Conservation (phyloP, 2,888 invertebrate species). For the Anorthoa munda region DNA sequence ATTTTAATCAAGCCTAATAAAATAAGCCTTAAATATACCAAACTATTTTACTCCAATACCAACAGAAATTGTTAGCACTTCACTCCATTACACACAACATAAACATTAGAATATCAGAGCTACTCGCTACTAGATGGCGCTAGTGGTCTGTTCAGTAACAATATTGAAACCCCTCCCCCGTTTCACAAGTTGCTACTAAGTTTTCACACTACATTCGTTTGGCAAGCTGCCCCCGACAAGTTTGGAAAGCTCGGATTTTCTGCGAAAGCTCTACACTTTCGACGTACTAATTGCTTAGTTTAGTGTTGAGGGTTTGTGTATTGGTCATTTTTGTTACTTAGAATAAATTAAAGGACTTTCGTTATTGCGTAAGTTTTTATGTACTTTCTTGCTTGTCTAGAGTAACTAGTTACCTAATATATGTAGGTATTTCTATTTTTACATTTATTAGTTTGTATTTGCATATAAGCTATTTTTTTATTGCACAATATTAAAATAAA, state of each 20-base stretch:
- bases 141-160: constrained; percentile 58
- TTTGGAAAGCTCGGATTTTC: constrained; percentile 77
- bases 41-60: neutral
- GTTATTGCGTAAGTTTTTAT: neutral
- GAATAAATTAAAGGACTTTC: constrained; percentile 21
- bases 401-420: neutral
- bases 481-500: too few relatives aligned
- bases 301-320: constrained; percentile 56
- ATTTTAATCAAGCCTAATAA: neutral
- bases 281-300: constrained; percentile 76
- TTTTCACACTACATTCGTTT: constrained; percentile 76
- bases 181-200: constrained; percentile 73
- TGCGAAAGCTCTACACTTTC: constrained; percentile 75
- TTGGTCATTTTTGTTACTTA: constrained; percentile 58
- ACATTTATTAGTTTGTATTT: neutral
- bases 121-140: constrained; percentile 85
- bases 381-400: neutral
- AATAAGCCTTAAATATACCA: neutral
- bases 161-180: constrained; percentile 45
- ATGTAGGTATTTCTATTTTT: too few relatives aligned
- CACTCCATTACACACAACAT: neutral
- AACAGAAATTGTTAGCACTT: neutral
- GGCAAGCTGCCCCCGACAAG: constrained; percentile 77
- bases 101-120: constrained; percentile 51
- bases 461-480: neutral